Conservation (phyloP, 2,888 invertebrate species). For the Dynastes grantii region DNA sequence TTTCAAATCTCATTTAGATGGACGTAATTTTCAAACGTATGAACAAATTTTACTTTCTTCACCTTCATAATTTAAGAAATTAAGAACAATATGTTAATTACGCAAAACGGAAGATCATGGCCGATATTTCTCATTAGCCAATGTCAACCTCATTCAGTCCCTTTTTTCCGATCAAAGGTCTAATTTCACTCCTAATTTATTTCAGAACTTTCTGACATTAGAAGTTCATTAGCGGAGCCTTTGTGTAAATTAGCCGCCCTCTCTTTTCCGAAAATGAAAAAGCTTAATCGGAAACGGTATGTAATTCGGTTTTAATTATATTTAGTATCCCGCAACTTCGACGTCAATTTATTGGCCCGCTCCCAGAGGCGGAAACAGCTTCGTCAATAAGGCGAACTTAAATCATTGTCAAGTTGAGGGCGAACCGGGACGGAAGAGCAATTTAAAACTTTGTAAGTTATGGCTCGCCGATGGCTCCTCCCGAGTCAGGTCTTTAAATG, state of each 20-base stretch:
- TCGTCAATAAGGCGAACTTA: constrained; percentile 40
- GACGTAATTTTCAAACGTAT: too few relatives aligned
- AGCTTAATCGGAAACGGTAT: constrained; percentile 5
- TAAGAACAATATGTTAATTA: too few relatives aligned
- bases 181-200: constrained; percentile 1
- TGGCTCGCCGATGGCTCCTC: constrained; percentile 31
- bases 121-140: not conserved
- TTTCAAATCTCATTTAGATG: too few relatives aligned
- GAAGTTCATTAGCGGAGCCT: not conserved
- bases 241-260: constrained; percentile 2
- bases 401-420: constrained; percentile 42
- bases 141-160: not conserved
- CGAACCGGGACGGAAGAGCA: constrained; percentile 38
- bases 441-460: constrained; percentile 47
- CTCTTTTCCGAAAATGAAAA: not conserved
- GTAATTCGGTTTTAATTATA: constrained; percentile 37
- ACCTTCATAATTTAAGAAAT: too few relatives aligned
- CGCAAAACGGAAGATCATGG: too few relatives aligned
- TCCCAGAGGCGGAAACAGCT: constrained; percentile 24
- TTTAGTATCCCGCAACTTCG: constrained; percentile 34
- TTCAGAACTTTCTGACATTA: constrained; percentile 3
- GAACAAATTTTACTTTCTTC: too few relatives aligned
- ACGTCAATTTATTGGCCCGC: constrained; percentile 28
- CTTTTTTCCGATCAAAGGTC: not conserved
- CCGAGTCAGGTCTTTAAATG: constrained; percentile 40